Evolutionary conservation across 2,888 invertebrate genomes (phyloP).

Genomic region (Ormyrus nitidulus): DNA sequence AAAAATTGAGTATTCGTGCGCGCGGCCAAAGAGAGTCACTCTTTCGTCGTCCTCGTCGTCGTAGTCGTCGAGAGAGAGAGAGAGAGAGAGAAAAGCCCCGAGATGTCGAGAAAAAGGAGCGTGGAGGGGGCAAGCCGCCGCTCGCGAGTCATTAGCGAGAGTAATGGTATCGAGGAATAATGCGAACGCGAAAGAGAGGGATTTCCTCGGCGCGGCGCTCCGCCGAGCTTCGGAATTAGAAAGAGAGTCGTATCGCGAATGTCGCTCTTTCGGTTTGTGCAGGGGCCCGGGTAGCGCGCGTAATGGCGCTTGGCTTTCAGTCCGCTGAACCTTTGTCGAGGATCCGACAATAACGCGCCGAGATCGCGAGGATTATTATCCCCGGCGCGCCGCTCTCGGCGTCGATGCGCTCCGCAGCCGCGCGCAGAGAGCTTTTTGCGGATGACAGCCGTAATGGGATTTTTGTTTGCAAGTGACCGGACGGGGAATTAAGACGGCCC

Average conservation of each 20-base stretch:
- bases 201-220: constrained; percentile 13
- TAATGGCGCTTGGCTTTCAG: constrained; percentile 36
- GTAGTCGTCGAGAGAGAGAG: not conserved
- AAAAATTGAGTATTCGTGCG: too few relatives aligned
- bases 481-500: not conserved
- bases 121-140: too few relatives aligned
- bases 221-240: constrained; percentile 19
- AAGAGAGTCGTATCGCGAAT: constrained; percentile 14
- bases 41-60: too few relatives aligned
- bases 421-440: too few relatives aligned
- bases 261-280: constrained; percentile 24
- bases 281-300: not conserved
- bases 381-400: not conserved
- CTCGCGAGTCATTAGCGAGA: constrained; percentile 51
- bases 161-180: constrained; percentile 50
- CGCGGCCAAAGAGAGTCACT: too few relatives aligned
- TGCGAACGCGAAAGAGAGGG: constrained; percentile 17
- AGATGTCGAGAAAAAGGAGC: not conserved
- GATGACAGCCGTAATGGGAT: too few relatives aligned
- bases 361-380: constrained; percentile 35
- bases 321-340: constrained; percentile 20
- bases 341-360: constrained; percentile 41
- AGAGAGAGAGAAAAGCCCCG: not conserved
- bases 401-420: constrained; percentile 19
- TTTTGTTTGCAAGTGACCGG: not conserved